phyloP scores from a whole-genome alignment of 2,797 vertebrate genomes.

The Enteromius trimaculatus region DNA sequence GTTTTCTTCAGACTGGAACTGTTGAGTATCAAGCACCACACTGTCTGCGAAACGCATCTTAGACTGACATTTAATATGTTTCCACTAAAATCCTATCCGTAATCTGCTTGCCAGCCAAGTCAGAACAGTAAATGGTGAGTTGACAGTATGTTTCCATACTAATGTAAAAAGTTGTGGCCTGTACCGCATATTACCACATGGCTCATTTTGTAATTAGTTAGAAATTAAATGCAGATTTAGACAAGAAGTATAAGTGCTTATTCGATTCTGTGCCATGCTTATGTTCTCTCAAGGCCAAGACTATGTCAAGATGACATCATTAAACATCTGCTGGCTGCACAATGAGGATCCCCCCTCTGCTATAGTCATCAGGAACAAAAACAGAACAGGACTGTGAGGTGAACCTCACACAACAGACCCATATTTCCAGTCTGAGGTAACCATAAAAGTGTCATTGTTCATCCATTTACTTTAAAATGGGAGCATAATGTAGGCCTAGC shows the following conservation, averaged over 20 bases:
- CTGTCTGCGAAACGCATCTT: slow-evolving; percentile 27
- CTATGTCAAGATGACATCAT: slow-evolving; percentile 53
- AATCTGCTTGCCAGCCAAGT: slow-evolving; percentile 27
- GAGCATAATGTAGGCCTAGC: not conserved
- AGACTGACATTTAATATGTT: slow-evolving; percentile 27
- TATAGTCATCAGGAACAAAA: slow-evolving; percentile 57
- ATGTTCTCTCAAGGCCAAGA: slow-evolving; percentile 19
- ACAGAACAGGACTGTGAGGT: slow-evolving; percentile 35
- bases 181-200: not conserved
- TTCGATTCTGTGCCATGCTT: slow-evolving; percentile 26
- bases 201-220: not conserved
- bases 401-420: slow-evolving; percentile 35
- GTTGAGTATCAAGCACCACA: not conserved
- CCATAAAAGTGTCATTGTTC: slow-evolving; percentile 34
- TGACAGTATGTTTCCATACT: slow-evolving; percentile 35
- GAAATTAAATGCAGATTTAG: slow-evolving; percentile 1
- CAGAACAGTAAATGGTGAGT: slow-evolving; percentile 17
- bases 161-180: slow-evolving; percentile 13
- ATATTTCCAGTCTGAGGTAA: slow-evolving; percentile 55
- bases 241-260: not conserved
- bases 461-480: slow-evolving; percentile 4
- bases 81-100: slow-evolving; percentile 18
- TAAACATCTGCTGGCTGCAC: slow-evolving; percentile 44
- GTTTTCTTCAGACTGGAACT: slow-evolving; percentile 4
- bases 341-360: slow-evolving; percentile 45